A percentile compares a stretch with the other conserved stretches of the same genome.
phyloP scores from a whole-genome alignment of 2,888 invertebrate genomes.

The Eulithis prunata region DNA sequence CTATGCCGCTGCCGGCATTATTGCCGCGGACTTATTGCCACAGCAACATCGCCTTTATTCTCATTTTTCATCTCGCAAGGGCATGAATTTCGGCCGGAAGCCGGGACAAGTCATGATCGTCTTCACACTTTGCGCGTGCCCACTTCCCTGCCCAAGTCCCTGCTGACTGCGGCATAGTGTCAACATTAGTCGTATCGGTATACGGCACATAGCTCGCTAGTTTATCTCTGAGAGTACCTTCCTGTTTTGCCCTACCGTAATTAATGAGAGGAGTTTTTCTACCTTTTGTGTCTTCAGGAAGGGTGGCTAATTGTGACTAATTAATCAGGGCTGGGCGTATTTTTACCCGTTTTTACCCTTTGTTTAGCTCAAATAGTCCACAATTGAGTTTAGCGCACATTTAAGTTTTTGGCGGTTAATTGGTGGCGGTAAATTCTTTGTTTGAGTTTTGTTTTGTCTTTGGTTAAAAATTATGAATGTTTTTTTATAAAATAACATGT shows the following conservation, averaged over 20 bases:
- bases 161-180: too few relatives aligned
- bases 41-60: too few relatives aligned
- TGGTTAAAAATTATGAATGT: not conserved
- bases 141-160: too few relatives aligned
- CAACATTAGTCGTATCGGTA: too few relatives aligned
- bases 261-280: slow-evolving; percentile 81
- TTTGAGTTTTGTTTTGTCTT: slow-evolving; percentile 39
- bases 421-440: slow-evolving; percentile 55
- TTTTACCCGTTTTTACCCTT: slow-evolving; percentile 71
- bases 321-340: slow-evolving; percentile 78
- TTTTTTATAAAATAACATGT: not conserved
- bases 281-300: slow-evolving; percentile 78
- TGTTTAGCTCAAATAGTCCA: slow-evolving; percentile 57
- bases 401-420: slow-evolving; percentile 60
- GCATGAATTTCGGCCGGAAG: too few relatives aligned
- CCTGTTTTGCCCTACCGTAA: slow-evolving; percentile 52
- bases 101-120: too few relatives aligned
- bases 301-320: slow-evolving; percentile 82
- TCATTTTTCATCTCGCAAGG: too few relatives aligned
- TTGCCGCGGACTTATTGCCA: too few relatives aligned
- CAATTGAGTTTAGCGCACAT: slow-evolving; percentile 59
- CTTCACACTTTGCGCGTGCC: too few relatives aligned
- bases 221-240: slow-evolving; percentile 12
- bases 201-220: not conserved
- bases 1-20: too few relatives aligned